These are phyloP conservation scores for Ictidomys tridecemlineatus DNA, from an alignment of 2,113 vertebrate genomes.

Conservation along the genomic window DNA sequence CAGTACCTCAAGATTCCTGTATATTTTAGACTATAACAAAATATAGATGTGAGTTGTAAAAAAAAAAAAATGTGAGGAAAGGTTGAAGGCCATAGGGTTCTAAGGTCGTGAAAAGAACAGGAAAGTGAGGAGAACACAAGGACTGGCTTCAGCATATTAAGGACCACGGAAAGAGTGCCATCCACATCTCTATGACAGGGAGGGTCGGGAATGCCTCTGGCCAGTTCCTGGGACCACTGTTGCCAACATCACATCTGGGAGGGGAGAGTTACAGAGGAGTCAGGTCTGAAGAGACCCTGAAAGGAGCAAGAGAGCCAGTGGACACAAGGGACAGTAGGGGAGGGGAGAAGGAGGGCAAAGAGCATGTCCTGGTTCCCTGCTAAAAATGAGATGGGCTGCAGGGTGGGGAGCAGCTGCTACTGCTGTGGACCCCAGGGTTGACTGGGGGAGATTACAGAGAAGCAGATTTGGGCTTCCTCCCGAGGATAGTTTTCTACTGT, in stretches of 20 bases:
- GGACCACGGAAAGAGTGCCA: neutral
- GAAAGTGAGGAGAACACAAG: neutral
- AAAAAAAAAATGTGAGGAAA: neutral
- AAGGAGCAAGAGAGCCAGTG: neutral
- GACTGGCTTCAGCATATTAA: neutral
- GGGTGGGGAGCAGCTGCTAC: neutral
- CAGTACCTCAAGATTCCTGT: conserved; percentile 97
- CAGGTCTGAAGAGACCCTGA: neutral
- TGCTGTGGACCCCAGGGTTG: too few species aligned
- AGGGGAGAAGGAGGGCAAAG: neutral
- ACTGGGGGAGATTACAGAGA: neutral
- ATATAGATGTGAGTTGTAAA: conserved; percentile 94
- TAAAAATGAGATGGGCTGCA: neutral
- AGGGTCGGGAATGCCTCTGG: neutral
- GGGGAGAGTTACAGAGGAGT: neutral
- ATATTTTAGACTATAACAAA: conserved; percentile 99
- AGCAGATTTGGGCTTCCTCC: neutral
- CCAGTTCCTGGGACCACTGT: neutral
- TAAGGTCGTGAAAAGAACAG: neutral
- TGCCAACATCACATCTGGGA: neutral
- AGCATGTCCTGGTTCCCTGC: neutral
- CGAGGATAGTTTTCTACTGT: neutral
- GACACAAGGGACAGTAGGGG: neutral
- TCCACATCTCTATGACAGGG: neutral
- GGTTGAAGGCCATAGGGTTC: neutral